Percentiles rank a stretch among this genome's conserved stretches.
Conservation (phyloP, 1,140 invertebrate genomes). For the Caenorhabditis tropicalis region DNA sequence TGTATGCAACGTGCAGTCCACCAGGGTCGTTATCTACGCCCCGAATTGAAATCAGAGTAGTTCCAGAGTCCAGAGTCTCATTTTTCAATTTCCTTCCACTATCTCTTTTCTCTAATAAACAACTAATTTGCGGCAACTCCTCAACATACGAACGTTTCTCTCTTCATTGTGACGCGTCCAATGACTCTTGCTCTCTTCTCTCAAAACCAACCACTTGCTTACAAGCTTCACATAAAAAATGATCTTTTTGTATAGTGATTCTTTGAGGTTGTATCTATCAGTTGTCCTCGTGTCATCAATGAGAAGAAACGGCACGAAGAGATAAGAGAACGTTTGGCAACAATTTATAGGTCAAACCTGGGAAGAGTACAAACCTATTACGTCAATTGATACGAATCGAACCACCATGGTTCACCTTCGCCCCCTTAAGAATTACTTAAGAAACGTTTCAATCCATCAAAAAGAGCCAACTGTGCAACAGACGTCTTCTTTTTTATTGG, state of each 20-base stretch:
- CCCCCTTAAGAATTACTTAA: background rate
- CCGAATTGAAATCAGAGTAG: background rate
- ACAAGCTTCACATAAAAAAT: background rate
- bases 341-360: slow-evolving; percentile 9
- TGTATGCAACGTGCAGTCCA: background rate
- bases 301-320: slow-evolving; percentile 5
- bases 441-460: background rate
- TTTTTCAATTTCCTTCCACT: background rate
- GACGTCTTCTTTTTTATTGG: no score
- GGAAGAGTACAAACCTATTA: background rate
- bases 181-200: slow-evolving; percentile 2
- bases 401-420: background rate
- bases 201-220: background rate
- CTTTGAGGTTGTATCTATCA: slow-evolving; percentile 13
- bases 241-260: slow-evolving; percentile 24
- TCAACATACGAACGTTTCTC: background rate
- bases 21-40: background rate
- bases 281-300: background rate
- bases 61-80: slow-evolving; percentile 35
- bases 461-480: background rate
- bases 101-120: background rate
- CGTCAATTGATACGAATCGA: background rate
- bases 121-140: background rate
- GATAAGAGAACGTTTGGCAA: slow-evolving; percentile 33
- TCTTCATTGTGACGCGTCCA: background rate